Conservation (phyloP, 1,140 invertebrate genomes). For the Drosophila murphyi region DNA sequence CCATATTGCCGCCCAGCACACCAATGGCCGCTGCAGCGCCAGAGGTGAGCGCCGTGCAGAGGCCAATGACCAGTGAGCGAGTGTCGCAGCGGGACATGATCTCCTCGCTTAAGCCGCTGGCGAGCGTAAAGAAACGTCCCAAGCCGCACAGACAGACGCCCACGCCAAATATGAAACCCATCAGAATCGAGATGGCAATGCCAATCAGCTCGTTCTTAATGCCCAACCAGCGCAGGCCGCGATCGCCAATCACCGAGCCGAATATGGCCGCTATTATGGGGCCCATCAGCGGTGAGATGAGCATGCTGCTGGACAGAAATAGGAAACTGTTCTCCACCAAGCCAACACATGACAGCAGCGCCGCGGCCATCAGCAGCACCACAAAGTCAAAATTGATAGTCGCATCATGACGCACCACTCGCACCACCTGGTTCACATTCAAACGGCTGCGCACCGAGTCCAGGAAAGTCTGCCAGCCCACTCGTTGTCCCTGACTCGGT, state of each 20-base stretch:
- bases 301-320: slow-evolving; percentile 90
- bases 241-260: slow-evolving; percentile 88
- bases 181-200: slow-evolving; percentile 86
- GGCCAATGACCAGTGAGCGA: slow-evolving; percentile 88
- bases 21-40: slow-evolving; percentile 90
- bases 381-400: slow-evolving; percentile 90
- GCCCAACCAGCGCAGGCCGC: slow-evolving; percentile 86
- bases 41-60: slow-evolving; percentile 88
- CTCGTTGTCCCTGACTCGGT: slow-evolving; percentile 32
- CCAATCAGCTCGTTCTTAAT: slow-evolving; percentile 88
- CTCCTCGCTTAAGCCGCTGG: slow-evolving; percentile 88
- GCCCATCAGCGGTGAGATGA: slow-evolving; percentile 92
- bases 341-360: slow-evolving; percentile 88
- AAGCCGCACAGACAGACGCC: slow-evolving; percentile 85
- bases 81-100: slow-evolving; percentile 88
- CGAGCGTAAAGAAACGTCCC: slow-evolving; percentile 86
- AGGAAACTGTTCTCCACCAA: slow-evolving; percentile 91
- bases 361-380: slow-evolving; percentile 88
- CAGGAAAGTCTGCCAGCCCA: slow-evolving; percentile 86
- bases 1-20: slow-evolving; percentile 89
- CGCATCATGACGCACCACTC: slow-evolving; percentile 87
- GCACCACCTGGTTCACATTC: slow-evolving; percentile 90
- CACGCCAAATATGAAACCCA: slow-evolving; percentile 89
- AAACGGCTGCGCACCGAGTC: slow-evolving; percentile 87
- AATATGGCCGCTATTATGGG: slow-evolving; percentile 91